Percentiles rank a stretch among this genome's conserved stretches.
Conservation (phyloP, 2,797 vertebrate genomes). For the Phrynocephalus vlangalii region DNA sequence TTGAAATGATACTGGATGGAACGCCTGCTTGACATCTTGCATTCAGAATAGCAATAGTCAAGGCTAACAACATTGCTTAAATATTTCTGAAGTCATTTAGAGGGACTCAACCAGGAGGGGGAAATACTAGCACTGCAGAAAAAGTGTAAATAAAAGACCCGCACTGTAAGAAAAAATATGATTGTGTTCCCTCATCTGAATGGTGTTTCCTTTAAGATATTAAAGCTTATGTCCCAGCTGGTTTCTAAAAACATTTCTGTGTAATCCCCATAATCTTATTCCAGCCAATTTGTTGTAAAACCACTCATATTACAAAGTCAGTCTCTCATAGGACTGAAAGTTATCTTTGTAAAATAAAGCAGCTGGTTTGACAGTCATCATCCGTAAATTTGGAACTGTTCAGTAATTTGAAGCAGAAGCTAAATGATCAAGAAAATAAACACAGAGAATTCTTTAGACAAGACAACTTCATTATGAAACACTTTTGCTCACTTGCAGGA, state of each 20-base stretch:
- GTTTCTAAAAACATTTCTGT: conserved; percentile 27
- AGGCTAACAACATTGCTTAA: conserved; percentile 30
- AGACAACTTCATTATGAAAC: not conserved
- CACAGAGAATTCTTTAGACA: not conserved
- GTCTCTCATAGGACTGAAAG: not conserved
- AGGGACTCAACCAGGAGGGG: not conserved
- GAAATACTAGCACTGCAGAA: not conserved
- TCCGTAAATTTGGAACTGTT: not conserved
- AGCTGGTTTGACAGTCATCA: not conserved
- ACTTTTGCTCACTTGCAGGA: not conserved
- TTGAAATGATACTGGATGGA: not conserved
- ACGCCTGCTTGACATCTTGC: conserved; percentile 30
- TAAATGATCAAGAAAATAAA: conserved; percentile 13
- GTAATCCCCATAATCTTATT: not conserved
- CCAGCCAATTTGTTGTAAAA: not conserved
- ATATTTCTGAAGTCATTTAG: not conserved
- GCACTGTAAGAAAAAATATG: not conserved
- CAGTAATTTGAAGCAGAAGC: not conserved
- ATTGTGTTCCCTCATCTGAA: conserved; percentile 6
- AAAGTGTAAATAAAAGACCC: not conserved
- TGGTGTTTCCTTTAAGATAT: conserved; percentile 29
- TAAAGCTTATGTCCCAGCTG: not conserved
- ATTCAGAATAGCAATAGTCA: conserved; percentile 44
- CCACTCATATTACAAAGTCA: conserved; percentile 7
- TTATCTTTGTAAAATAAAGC: not conserved